Percentiles rank a stretch among this genome's conserved stretches.
phyloP scores from a whole-genome alignment of 2,888 invertebrate species.

The Agrochola lychnidis region DNA sequence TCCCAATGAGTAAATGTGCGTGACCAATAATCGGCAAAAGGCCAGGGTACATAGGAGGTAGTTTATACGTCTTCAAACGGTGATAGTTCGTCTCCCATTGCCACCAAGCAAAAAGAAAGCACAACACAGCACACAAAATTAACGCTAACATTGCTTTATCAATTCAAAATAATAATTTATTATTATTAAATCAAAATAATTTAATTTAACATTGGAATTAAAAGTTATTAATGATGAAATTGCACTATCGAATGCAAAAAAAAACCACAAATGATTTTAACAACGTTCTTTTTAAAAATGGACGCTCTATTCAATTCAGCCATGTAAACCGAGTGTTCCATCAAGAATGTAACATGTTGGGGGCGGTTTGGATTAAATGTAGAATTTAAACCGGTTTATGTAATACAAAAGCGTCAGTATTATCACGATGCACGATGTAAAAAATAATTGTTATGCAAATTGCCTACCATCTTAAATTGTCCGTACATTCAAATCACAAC shows the following conservation, averaged over 20 bases:
- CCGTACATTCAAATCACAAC: neutral
- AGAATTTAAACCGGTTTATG: neutral
- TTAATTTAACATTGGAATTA: neutral
- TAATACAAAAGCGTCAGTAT: neutral
- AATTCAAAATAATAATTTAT: conserved; percentile 2
- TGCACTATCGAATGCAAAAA: neutral
- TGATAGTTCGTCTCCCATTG: conserved; percentile 50
- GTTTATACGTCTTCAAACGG: conserved; percentile 40
- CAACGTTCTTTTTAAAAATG: neutral
- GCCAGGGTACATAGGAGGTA: conserved; percentile 68
- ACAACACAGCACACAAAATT: conserved; percentile 49
- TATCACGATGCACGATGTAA: neutral
- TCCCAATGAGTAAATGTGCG: conserved; percentile 68
- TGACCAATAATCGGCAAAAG: conserved; percentile 72
- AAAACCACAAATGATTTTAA: neutral
- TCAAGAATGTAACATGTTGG: neutral
- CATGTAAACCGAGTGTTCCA: neutral
- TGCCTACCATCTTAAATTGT: neutral
- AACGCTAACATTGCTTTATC: conserved; percentile 47
- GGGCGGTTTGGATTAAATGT: neutral
- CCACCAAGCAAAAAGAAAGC: conserved; percentile 55
- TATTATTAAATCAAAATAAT: neutral
- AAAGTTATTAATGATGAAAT: neutral
- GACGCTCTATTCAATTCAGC: neutral
- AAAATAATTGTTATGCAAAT: neutral